A percentile compares a stretch with the other conserved stretches of the same genome.
phyloP scores from a whole-genome alignment of 1,140 invertebrate genomes.

The Papilio xuthus region DNA sequence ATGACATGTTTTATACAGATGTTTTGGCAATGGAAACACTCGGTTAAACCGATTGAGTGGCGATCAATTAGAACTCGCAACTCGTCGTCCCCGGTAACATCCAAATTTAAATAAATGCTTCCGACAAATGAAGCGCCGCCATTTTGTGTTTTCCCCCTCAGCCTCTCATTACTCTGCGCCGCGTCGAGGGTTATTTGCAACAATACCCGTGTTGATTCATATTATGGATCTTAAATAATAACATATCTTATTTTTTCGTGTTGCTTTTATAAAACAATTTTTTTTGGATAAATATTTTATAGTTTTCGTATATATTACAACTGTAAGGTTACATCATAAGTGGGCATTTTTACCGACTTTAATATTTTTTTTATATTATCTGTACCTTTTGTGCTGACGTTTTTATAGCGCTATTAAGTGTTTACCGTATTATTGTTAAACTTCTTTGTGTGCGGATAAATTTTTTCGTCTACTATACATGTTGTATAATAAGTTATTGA shows the following conservation, averaged over 20 bases:
- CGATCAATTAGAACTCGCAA: conserved; percentile 11
- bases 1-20: background rate
- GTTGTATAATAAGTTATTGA: too few species aligned
- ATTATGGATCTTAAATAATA: conserved; percentile 24
- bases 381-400: too few species aligned
- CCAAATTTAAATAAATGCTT: conserved; percentile 68
- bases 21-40: background rate
- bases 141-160: conserved; percentile 44
- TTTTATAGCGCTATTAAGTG: too few species aligned
- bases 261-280: too few species aligned
- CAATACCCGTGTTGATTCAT: conserved; percentile 38
- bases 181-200: conserved; percentile 40
- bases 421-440: too few species aligned
- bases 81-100: conserved; percentile 43
- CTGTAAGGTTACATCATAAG: too few species aligned
- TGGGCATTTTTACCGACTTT: too few species aligned
- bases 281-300: too few species aligned
- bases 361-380: too few species aligned
- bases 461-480: too few species aligned
- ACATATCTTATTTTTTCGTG: conserved; percentile 5
- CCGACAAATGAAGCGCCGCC: conserved; percentile 55
- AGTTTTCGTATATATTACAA: background rate
- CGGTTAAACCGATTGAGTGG: background rate
- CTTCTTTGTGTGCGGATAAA: too few species aligned
- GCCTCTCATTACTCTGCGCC: conserved; percentile 35